Base-by-base conservation (phyloP, 2,888 invertebrate genomes). In the Agrochola lota region DNA sequence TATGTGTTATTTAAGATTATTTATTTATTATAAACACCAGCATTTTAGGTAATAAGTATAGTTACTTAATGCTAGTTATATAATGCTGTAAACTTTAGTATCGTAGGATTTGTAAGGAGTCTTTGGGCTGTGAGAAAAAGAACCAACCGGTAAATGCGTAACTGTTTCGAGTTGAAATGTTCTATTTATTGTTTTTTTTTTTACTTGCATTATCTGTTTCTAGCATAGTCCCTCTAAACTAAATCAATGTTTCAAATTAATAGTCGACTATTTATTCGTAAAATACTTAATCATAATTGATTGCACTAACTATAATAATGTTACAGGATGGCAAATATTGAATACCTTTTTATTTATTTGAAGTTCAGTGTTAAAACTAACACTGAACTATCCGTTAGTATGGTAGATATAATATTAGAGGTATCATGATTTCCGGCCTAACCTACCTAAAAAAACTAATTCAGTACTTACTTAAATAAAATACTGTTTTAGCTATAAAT, bases 81-180 rank as follows among this genome's bases (percentile, higher is more conserved):
- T 81, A 84, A 83, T 78, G 81, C 86, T 84, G 90, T 79, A 85
- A 79, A 70, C 5, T 77, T 60, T 74, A 85, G 75, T 77, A 79
- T 83, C 73, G 64, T 86, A 83, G 75, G 11, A 71, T 87, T 78
- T 79, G 66, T 88, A 84, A 85, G 78, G 78, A 88, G 81, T 88
- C 85, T 86, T 85, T 85, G 91, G 94, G 94, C 94, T 94, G 93
- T 94, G 93, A 93, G 91, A 90, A 90, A 88, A 88, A 88, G 86
- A 91, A 90, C 89, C 90, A 88, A 85, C 88, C 71, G 79, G 79
- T 78, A 84, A 87, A 83, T 80, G 85, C 75, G 71, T 85, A 73
- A 64, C n/a, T 71, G 77, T 81, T 55, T 71, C 26, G 49, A 80
- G 43, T 71, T 78, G 30, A 46, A 71, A 80, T 66, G 64, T 77